Conservation (phyloP, 2,888 invertebrate species). For the Orchesella flavescens region DNA sequence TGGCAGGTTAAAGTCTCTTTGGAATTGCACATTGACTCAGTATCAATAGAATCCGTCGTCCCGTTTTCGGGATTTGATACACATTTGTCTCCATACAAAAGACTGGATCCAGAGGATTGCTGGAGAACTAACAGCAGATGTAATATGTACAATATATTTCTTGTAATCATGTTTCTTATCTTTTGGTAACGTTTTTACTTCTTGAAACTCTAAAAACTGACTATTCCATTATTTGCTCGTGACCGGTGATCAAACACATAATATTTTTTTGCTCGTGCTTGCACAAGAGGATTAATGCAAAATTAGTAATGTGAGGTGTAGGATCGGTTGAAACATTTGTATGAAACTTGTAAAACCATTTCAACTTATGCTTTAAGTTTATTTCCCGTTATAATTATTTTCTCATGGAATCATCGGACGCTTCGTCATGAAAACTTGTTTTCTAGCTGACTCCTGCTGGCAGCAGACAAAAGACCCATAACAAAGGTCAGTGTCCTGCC, state of each 20-base stretch:
- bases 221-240: too few species aligned
- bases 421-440: constrained; percentile 48
- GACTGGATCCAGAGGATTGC: constrained; percentile 25
- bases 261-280: too few species aligned
- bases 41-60: constrained; percentile 10
- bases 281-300: too few species aligned
- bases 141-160: constrained; percentile 8
- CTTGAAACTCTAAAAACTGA: too few species aligned
- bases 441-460: constrained; percentile 5
- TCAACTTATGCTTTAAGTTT: neutral
- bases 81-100: constrained; percentile 58
- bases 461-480: constrained; percentile 6
- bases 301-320: too few species aligned
- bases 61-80: neutral
- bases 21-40: constrained; percentile 41
- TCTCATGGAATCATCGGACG: constrained; percentile 51
- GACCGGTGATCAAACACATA: too few species aligned
- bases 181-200: neutral
- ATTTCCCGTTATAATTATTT: constrained; percentile 9
- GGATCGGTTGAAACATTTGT: too few species aligned
- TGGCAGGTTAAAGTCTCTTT: constrained; percentile 59
- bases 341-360: neutral
- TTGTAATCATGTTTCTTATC: constrained; percentile 7
- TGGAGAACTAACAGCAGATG: neutral
- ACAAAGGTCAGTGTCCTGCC: constrained; percentile 59